Base-by-base conservation (phyloP, 2,888 invertebrate species). In the Ochropleura plecta region DNA sequence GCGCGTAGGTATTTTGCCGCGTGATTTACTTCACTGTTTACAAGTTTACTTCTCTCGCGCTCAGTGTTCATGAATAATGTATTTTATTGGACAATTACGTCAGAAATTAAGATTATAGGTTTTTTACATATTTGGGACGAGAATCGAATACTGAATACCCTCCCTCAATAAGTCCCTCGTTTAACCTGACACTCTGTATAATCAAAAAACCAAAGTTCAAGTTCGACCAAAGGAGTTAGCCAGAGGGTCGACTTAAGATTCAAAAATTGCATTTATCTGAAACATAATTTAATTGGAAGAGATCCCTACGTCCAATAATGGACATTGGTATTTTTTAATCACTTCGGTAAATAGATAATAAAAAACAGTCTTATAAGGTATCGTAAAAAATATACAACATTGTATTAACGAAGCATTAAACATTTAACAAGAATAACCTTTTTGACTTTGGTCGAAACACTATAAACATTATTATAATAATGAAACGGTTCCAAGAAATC, bases 401-500 rank as follows among this genome's bases (percentile, higher is more conserved):
- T 57, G 30, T 72, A 75, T 64, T 48, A 79, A 79, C 48, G 48
- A 73, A 65, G 9, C 42, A 53, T 73, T 64, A 65, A 51, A 67
- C 55, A 12, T 65, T 48, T 71, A 59, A 69, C 53, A 44, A 7
- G 49, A 78, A 53, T 78, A 68, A 66, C 44, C 62, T 78, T 78
- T 72, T 78, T 53, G 30, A 72, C 51, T 67, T 73, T 48, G 40
- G 51, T 79, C 42, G 44, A 70, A 75, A 78, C 70, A 78, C 60
- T 81, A 67, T 78, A 78, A 79, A 81, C 62, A 40, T 84, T 73
- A 83, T 76, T 84, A 64, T 59, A 76, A 79, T 78, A 86, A 79
- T 76, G 53, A 86, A 83, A 83, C 78, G 30, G 48, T 86, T 82
- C 85, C 77, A 85, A 85, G 87, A 87, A 85, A 76, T 69, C 78